Evolutionary conservation across 2,113 vertebrate genomes (phyloP).

Genomic region (Dipodomys stephensi): DNA sequence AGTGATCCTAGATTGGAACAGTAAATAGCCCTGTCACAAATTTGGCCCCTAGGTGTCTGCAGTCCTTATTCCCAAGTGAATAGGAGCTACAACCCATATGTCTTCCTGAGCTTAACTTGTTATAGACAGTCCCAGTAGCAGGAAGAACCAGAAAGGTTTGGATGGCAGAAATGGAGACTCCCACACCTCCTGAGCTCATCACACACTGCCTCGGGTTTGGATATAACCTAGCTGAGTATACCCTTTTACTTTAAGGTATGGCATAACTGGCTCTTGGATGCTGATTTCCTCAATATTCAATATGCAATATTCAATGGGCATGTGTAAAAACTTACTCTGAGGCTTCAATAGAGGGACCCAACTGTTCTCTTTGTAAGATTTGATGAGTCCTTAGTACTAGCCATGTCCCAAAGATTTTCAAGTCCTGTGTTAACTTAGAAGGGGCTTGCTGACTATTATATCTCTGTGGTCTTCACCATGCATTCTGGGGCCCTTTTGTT

Average conservation of each 20-base stretch:
- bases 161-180: neutral
- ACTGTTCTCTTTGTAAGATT: conserved; percentile 28
- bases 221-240: neutral
- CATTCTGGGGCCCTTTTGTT: neutral
- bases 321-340: neutral
- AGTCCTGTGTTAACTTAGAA: neutral
- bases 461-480: rapidly evolving
- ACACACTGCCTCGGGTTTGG: neutral
- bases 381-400: neutral
- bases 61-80: neutral
- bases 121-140: neutral
- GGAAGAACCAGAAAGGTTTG: neutral
- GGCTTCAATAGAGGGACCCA: conserved; percentile 50
- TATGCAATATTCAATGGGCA: neutral
- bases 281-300: conserved; percentile 48
- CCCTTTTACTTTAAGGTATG: neutral
- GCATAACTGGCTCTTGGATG: neutral
- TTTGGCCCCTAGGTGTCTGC: neutral
- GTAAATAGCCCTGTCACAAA: neutral
- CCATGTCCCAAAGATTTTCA: neutral
- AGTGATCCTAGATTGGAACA: neutral
- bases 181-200: neutral
- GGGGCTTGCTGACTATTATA: neutral
- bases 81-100: neutral
- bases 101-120: neutral